Evolutionary conservation across 2,797 vertebrate genomes (phyloP), one percentile per base, ranked within the genome.

Genomic region (Sarcoramphus papa): DNA sequence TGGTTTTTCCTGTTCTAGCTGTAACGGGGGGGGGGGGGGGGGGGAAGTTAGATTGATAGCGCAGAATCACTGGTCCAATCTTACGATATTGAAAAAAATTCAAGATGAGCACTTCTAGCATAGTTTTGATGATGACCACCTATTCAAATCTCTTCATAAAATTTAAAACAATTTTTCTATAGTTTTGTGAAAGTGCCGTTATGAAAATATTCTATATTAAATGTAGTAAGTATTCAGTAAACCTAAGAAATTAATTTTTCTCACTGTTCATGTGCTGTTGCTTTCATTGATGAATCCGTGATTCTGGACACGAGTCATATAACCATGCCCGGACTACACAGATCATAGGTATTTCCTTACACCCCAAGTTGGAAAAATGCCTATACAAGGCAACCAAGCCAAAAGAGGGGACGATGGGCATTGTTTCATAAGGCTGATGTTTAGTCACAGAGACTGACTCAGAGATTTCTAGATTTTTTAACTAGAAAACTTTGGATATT

Each of bases 11-110:
- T 35, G 3, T 53, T 91, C 43, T 91, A 48, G 9, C 9, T 59
- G 2, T n/a, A 79, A 50, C 5, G 2, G 22, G 2, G 4, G 2
- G 2, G 10, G 5, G 3, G 1, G 4, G 10, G 22, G 12, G 4
- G 3, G 4, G n/a, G n/a, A 17, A 12, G 4, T 9, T 37, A 62
- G 22, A 20, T 7, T 60, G 20, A 27, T 31, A 60, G 10, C 8
- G 8, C 33, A 89, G 59, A 87, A 69, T 18, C 16, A 45, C 33
- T 63, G 3, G 9, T 50, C 10, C 16, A 79, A 25, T 27, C 6
- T 21, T 47, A 54, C 4, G 14, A 41, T 22, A 73, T 6, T 60
- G 35, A 31, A 51, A 83, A 75, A 48, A 21, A 10, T 1, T 37
- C 25, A 70, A 41, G 37, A 74, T 25, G 8, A 74, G 15, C 12